A percentile compares a stretch with the other conserved stretches of the same genome.
phyloP scores from a whole-genome alignment of 64 coral and sea anemone genomes.

The Montipora efflorescens region DNA sequence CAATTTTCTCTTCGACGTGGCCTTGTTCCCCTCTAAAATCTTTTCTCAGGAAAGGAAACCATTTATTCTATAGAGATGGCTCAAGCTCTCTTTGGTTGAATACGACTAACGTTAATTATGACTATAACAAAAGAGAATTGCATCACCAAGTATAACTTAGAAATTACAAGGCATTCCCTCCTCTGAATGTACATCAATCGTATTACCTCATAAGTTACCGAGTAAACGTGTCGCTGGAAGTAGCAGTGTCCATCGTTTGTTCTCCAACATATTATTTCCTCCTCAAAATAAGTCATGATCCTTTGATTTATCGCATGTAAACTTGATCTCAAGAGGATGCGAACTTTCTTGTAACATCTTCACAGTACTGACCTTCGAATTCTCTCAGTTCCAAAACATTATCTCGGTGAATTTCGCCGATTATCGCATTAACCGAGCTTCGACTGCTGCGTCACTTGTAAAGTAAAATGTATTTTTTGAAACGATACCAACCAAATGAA shows the following conservation, averaged over 20 bases:
- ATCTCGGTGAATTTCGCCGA: not conserved
- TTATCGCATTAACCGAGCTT: not conserved
- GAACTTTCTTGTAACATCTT: not conserved
- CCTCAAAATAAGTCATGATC: conserved; percentile 28
- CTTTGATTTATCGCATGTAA: not conserved
- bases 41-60: too few species aligned
- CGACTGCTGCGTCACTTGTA: not conserved
- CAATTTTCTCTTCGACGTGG: not conserved
- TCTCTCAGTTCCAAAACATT: not conserved
- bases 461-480: not conserved
- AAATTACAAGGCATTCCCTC: not conserved
- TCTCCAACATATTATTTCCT: conserved; percentile 28
- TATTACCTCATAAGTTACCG: conserved; percentile 14
- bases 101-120: not conserved
- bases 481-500: not conserved
- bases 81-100: not conserved
- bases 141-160: not conserved
- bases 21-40: too few species aligned
- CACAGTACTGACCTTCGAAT: not conserved
- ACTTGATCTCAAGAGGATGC: not conserved
- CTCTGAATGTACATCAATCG: not conserved
- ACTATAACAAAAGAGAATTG: too few species aligned
- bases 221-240: conserved; percentile 1
- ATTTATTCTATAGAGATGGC: too few species aligned
- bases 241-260: conserved; percentile 6